Evolutionary conservation across 35 echinoderm and acorn worm genomes (phyloP), one percentile per base, ranked within the genome.

Genomic region (Ophioderma brevispina): DNA sequence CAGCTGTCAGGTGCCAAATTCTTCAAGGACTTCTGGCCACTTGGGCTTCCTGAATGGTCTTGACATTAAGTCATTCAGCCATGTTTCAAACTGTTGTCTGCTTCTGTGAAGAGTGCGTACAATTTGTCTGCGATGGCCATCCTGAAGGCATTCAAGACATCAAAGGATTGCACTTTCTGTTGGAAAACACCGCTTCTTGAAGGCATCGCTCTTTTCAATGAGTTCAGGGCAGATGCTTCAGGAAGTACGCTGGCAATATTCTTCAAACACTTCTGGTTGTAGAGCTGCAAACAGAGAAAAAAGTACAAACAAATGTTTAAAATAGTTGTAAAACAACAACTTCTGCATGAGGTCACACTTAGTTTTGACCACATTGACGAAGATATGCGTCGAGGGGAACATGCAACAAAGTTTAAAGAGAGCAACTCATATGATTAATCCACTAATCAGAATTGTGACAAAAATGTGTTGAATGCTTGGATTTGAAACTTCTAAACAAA

Each of bases 231-330:
- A 98, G 89, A 39, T 95, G 87, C 33, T 82, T 64, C 30, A 98
- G 93, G 82, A 98, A 92, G 83, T 85, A 98, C 21, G 89, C 81
- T 98, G 92, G 50, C 96, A 98, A 79, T 90, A 98, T 21, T 95
- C 90, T 33, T 90, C 55, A 0, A 98, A 90, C 8, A 83, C 75
- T 56, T 91, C 89, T 31, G 96, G 75, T 81, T 94, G 83, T 98
- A 98, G 13, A 98, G 40, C 96, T 98, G 87, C 15, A 35, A 76
- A 40, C 34, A n/a, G 84, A 49, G 35, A 42, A 35, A 94, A 0
- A 1, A 78, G 2, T 19, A 87, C 8, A 0, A 77, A 32, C 25
- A 76, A 0, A 41, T 46, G n/a, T n/a, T n/a, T n/a, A n/a, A n/a
- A n/a, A n/a, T n/a, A n/a, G n/a, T n/a, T n/a, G n/a, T n/a, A n/a